Conservation (phyloP, 2,797 vertebrate species). For the Ammospiza maritima region DNA sequence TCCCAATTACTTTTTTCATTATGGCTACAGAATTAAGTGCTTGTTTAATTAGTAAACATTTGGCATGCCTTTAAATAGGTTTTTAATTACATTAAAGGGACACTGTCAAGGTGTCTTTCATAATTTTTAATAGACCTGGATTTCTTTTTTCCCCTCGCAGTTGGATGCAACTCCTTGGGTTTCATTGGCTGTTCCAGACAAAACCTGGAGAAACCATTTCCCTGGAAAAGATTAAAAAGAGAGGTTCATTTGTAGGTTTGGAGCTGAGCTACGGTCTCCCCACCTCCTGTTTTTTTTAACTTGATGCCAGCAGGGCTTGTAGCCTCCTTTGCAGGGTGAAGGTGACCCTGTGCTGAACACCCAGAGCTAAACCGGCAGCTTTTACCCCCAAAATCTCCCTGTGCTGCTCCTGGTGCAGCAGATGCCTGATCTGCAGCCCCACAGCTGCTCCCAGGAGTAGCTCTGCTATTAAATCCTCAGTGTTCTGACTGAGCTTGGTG, state of each 20-base stretch:
- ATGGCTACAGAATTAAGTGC: slow-evolving; percentile 12
- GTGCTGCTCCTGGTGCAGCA: neutral
- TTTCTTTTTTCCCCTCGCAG: neutral
- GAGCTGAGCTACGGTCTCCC: neutral
- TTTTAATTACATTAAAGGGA: slow-evolving; percentile 70
- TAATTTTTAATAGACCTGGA: slow-evolving; percentile 39
- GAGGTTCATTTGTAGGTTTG: neutral
- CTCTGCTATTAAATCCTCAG: neutral
- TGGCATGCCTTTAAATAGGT: slow-evolving; percentile 58
- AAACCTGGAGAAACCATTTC: neutral
- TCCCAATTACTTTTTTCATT: slow-evolving; percentile 44
- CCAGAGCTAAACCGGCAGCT: neutral
- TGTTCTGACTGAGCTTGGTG: neutral
- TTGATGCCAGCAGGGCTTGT: neutral
- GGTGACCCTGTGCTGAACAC: neutral
- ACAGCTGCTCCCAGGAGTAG: neutral
- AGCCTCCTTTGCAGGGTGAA: neutral
- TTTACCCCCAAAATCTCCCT: neutral
- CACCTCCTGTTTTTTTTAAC: neutral
- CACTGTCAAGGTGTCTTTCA: slow-evolving; percentile 59
- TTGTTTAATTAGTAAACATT: slow-evolving; percentile 69
- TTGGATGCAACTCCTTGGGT: neutral
- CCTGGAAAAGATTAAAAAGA: neutral
- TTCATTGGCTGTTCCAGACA: slow-evolving; percentile 28
- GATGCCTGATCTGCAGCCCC: neutral